Evolutionary conservation across 92 coral and sea anemone species (phyloP).

Genomic region (Porites divaricata): DNA sequence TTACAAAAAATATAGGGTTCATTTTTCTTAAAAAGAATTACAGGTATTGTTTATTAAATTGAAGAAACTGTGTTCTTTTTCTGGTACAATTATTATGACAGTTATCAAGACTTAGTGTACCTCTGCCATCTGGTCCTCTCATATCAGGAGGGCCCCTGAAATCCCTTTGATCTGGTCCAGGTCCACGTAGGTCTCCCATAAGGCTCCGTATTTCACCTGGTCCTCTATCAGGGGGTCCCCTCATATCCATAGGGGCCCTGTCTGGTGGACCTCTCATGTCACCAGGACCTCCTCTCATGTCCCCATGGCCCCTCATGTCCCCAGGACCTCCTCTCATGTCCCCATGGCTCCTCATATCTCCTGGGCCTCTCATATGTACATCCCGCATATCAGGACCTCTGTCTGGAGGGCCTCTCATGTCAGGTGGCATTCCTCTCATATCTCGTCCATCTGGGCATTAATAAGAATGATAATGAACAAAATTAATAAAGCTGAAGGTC

Average conservation of each 20-base stretch:
- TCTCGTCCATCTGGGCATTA: slow-evolving; percentile 56
- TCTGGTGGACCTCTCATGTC: slow-evolving; percentile 77
- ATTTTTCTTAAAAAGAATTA: too few relatives aligned
- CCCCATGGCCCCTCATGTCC: slow-evolving; percentile 80
- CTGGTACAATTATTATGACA: too few relatives aligned
- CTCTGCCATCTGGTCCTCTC: slow-evolving; percentile 64
- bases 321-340: slow-evolving; percentile 50
- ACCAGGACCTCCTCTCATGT: slow-evolving; percentile 76
- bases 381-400: slow-evolving; percentile 76
- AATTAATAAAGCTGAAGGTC: too few relatives aligned
- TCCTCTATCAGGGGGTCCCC: slow-evolving; percentile 82
- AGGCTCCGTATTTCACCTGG: slow-evolving; percentile 62
- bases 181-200: slow-evolving; percentile 58
- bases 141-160: slow-evolving; percentile 86
- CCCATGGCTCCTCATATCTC: slow-evolving; percentile 74
- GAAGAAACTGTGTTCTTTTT: too few relatives aligned
- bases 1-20: too few relatives aligned
- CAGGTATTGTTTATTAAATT: too few relatives aligned
- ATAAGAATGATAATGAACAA: too few relatives aligned
- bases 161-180: slow-evolving; percentile 80
- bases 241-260: slow-evolving; percentile 64
- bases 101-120: background rate
- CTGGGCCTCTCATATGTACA: slow-evolving; percentile 80
- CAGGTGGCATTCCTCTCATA: slow-evolving; percentile 7
- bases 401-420: slow-evolving; percentile 62